Conservation (phyloP, 2,888 invertebrate species). For the Ptilodon capucinus region DNA sequence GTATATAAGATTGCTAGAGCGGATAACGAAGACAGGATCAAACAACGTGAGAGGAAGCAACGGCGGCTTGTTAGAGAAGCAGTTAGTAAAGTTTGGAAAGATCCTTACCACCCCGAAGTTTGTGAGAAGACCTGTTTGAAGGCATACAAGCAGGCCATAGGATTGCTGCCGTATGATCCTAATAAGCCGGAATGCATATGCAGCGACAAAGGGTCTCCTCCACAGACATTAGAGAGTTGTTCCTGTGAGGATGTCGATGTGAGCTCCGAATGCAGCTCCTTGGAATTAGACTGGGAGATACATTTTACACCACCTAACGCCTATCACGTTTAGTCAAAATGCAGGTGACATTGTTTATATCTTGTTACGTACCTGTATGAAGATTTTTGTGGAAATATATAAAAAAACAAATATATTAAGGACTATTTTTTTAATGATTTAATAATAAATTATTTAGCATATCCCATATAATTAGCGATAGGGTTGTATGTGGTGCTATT, state of each 20-base stretch:
- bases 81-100: conserved; percentile 45
- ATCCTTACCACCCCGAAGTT: conserved; percentile 52
- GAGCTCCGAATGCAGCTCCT: conserved; percentile 54
- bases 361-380: no score
- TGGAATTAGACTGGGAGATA: conserved; percentile 70
- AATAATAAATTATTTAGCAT: conserved; percentile 62
- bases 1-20: conserved; percentile 57
- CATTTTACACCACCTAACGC: conserved; percentile 64
- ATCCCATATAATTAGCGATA: conserved; percentile 91
- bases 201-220: conserved; percentile 24
- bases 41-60: conserved; percentile 36
- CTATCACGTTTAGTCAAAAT: conserved; percentile 3
- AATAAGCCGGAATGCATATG: conserved; percentile 39
- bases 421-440: conserved; percentile 50
- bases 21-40: conserved; percentile 49
- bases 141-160: conserved; percentile 55
- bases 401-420: conserved; percentile 28
- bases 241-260: conserved; percentile 45
- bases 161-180: conserved; percentile 35
- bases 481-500: conserved; percentile 90
- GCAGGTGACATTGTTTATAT: no score
- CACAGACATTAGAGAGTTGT: conserved; percentile 34
- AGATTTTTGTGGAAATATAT: neutral
- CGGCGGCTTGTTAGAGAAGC: conserved; percentile 43
- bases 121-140: conserved; percentile 56